Evolutionary conservation across 1,140 invertebrate species (phyloP).

Genomic region (Pseudoatta argentina): DNA sequence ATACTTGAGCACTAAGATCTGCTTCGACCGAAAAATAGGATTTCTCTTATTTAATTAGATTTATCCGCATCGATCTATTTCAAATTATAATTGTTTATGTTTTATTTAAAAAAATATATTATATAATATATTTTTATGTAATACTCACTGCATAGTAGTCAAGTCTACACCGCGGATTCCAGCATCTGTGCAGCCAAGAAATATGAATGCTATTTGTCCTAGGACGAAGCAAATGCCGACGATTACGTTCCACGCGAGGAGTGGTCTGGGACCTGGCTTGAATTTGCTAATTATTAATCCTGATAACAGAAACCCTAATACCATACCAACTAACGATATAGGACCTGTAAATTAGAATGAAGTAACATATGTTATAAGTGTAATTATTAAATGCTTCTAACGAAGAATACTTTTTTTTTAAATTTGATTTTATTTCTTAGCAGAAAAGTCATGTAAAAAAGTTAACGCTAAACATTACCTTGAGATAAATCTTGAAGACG

Average conservation of each 20-base stretch:
- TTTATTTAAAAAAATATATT: too few species aligned
- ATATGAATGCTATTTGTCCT: slow-evolving; percentile 87
- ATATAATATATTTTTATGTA: too few species aligned
- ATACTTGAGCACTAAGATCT: too few species aligned
- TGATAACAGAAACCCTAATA: slow-evolving; percentile 88
- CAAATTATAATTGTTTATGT: too few species aligned
- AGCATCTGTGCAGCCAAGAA: slow-evolving; percentile 87
- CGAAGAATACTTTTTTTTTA: background rate
- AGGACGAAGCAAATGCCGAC: slow-evolving; percentile 87
- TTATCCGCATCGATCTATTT: too few species aligned
- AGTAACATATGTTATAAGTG: background rate
- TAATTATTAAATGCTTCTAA: background rate
- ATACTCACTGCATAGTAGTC: slow-evolving; percentile 82
- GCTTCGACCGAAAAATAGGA: too few species aligned
- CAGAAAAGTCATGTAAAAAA: background rate
- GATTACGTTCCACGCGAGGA: slow-evolving; percentile 89
- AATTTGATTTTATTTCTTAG: background rate
- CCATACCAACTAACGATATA: slow-evolving; percentile 87
- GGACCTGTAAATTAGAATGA: slow-evolving; percentile 81
- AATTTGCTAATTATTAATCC: slow-evolving; percentile 89
- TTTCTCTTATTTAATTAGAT: too few species aligned
- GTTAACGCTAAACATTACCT: background rate
- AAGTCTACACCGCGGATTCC: slow-evolving; percentile 82
- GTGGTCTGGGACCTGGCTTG: slow-evolving; percentile 87
- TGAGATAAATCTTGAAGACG: background rate